Evolutionary conservation across 2,113 vertebrate species (phyloP).

Genomic region (Regulus satrapa): DNA sequence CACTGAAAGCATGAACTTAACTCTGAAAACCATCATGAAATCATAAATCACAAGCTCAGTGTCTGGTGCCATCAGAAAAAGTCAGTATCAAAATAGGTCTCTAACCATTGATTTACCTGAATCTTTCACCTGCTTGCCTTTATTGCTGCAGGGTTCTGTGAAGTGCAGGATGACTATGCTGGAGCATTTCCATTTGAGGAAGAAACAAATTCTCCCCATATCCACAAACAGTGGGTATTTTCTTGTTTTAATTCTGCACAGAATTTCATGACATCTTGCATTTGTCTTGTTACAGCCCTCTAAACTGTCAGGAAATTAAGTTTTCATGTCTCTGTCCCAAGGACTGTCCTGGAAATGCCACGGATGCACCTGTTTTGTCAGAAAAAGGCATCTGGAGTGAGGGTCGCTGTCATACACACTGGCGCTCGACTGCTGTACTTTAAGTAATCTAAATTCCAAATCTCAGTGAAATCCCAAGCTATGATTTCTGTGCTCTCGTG

Average conservation of each 20-base stretch:
- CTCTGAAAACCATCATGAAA: neutral
- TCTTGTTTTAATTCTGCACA: neutral
- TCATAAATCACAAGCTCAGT: neutral
- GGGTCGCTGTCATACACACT: neutral
- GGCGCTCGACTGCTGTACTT: neutral
- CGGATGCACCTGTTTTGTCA: neutral
- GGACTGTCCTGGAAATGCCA: neutral
- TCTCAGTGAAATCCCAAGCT: neutral
- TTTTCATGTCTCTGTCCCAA: neutral
- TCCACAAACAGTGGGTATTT: fast-evolving
- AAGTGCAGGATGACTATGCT: neutral
- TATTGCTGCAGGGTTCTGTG: neutral
- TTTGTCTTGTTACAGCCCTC: neutral
- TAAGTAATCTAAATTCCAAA: neutral
- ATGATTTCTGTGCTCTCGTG: neutral
- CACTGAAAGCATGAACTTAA: neutral
- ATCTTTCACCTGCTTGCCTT: neutral
- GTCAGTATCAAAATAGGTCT: neutral
- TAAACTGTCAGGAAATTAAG: neutral
- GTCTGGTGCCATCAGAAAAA: neutral
- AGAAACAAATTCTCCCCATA: neutral
- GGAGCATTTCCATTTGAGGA: neutral
- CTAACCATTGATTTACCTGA: neutral
- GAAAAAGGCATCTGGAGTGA: neutral
- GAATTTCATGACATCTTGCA: neutral